These are phyloP conservation scores for Anguilla anguilla DNA, from an alignment of 2,797 vertebrate genomes.

Conservation along the genomic window DNA sequence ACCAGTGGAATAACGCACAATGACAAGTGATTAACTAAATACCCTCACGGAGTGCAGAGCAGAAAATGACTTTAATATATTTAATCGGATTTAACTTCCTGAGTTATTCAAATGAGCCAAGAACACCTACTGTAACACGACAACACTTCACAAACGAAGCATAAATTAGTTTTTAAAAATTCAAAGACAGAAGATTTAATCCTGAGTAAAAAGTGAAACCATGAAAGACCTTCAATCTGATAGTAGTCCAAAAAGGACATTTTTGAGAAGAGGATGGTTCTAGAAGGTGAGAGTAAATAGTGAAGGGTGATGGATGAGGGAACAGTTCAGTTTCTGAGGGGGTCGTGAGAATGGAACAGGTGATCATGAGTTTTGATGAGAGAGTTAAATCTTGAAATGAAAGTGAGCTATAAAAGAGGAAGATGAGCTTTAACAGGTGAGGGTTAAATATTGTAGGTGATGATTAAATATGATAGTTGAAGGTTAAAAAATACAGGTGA, in stretches of 20 bases:
- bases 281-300: background rate
- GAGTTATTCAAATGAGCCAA: background rate
- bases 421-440: background rate
- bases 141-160: background rate
- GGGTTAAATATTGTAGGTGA: background rate
- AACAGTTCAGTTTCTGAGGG: background rate
- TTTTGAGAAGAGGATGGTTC: background rate
- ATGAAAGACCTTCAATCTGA: background rate
- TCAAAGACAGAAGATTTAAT: background rate
- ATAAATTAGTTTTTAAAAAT: background rate
- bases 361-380: background rate
- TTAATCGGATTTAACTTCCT: constrained; percentile 1
- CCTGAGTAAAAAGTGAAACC: background rate
- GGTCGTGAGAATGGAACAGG: background rate
- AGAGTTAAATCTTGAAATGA: background rate
- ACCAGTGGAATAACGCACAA: background rate
- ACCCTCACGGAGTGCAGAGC: background rate
- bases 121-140: background rate
- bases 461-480: too few species aligned
- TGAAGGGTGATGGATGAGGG: background rate
- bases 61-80: background rate
- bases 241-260: background rate
- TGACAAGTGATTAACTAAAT: background rate
- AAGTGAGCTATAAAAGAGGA: background rate
- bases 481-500: too few species aligned